These are phyloP conservation scores for Hyaena hyaena DNA, from an alignment of 2,113 vertebrate genomes.

Conservation along the genomic window DNA sequence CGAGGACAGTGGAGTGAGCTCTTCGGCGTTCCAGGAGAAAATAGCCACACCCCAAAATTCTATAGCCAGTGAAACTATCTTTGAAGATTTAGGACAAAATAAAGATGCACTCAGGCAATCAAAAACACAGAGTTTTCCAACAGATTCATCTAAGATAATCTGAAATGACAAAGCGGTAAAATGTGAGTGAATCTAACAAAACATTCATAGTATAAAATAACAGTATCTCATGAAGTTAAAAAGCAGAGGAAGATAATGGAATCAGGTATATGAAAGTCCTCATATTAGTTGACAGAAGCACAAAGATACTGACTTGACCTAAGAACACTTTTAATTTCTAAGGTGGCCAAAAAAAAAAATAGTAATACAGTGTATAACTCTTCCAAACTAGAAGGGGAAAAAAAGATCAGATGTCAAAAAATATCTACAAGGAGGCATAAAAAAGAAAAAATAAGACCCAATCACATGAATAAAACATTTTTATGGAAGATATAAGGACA, in stretches of 20 bases:
- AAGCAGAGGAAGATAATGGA: slow-evolving; percentile 2
- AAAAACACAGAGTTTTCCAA: background rate
- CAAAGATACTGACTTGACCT: background rate
- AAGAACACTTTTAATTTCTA: background rate
- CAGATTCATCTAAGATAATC: slow-evolving; percentile 3
- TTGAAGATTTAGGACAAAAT: background rate
- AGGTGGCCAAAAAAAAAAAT: background rate
- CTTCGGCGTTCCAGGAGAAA: background rate
- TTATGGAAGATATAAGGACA: background rate
- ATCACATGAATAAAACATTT: slow-evolving; percentile 26
- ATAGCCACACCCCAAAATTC: background rate
- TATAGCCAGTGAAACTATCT: background rate
- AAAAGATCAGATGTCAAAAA: background rate
- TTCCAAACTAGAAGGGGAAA: background rate
- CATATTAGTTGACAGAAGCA: background rate
- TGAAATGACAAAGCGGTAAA: background rate
- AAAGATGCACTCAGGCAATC: slow-evolving; percentile 5
- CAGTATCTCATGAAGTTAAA: slow-evolving; percentile 13
- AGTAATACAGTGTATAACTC: background rate
- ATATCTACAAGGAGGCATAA: background rate
- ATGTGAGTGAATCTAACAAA: background rate
- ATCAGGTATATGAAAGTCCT: background rate
- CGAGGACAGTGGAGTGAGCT: background rate
- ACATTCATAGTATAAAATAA: background rate
- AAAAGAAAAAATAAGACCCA: background rate